Conservation (phyloP, 2,888 invertebrate genomes). For the Clunio marinus region DNA sequence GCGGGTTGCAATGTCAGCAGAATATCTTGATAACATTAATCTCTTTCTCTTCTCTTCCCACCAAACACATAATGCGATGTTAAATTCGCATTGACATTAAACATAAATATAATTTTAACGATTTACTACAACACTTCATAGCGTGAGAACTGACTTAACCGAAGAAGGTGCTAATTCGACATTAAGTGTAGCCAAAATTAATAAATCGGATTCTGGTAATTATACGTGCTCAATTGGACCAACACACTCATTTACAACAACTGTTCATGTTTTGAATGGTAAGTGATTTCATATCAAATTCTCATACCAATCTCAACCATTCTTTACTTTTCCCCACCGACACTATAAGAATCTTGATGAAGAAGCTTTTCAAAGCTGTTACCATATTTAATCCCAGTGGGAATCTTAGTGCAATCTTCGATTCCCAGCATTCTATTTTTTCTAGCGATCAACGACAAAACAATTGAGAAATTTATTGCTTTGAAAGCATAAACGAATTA, state of each 20-base stretch:
- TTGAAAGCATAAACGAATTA: no score
- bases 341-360: no score
- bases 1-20: background rate
- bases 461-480: no score
- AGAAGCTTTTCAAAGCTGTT: no score
- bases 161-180: conserved; percentile 54
- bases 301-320: no score
- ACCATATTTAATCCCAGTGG: no score
- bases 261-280: conserved; percentile 56
- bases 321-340: no score
- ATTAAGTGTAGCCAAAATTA: conserved; percentile 52
- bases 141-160: conserved; percentile 54
- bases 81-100: background rate
- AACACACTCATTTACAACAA: conserved; percentile 52
- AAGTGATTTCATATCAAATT: conserved; percentile 45
- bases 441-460: no score
- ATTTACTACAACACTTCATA: conserved; percentile 42
- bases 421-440: no score
- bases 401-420: no score
- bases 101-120: background rate
- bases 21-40: conserved; percentile 10
- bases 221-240: conserved; percentile 54
- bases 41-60: background rate
- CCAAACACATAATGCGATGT: background rate
- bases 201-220: conserved; percentile 53